Percentiles rank a stretch among this genome's conserved stretches.
phyloP scores from a whole-genome alignment of 2,797 vertebrate species.

The Alfaro cultratus region DNA sequence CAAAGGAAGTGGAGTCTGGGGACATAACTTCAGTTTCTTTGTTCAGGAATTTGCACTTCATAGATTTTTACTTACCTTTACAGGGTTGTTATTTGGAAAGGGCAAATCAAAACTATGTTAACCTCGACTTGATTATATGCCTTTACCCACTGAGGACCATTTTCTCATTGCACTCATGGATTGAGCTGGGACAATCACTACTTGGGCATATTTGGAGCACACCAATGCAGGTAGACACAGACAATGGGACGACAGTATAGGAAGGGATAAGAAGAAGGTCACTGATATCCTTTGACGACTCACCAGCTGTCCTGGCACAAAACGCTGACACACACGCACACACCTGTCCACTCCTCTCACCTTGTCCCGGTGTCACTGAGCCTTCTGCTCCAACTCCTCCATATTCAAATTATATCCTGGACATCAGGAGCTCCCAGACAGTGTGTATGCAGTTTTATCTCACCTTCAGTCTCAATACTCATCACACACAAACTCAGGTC shows the following conservation, averaged over 20 bases:
- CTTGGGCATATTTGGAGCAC: conserved; percentile 44
- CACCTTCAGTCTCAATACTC: conserved; percentile 71
- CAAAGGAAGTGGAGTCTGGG: background rate
- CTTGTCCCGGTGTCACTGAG: conserved; percentile 78
- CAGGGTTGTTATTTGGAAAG: conserved; percentile 62
- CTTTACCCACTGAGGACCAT: conserved; percentile 53
- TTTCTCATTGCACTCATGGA: conserved; percentile 35
- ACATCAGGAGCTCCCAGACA: conserved; percentile 60
- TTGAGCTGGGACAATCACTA: conserved; percentile 35
- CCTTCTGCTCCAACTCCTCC: conserved; percentile 78
- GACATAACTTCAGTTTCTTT: background rate
- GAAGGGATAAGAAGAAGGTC: conserved; percentile 73
- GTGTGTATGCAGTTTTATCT: conserved; percentile 58
- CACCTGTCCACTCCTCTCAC: conserved; percentile 76
- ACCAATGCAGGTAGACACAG: conserved; percentile 44
- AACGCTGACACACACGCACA: conserved; percentile 63
- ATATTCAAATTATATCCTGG: conserved; percentile 80
- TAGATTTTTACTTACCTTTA: conserved; percentile 35
- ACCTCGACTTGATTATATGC: conserved; percentile 62
- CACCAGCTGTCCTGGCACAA: conserved; percentile 79
- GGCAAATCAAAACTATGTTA: conserved; percentile 61
- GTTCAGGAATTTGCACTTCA: background rate
- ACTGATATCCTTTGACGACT: conserved; percentile 74
- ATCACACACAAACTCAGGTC: conserved; percentile 32
- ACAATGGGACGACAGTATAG: conserved; percentile 50